Conservation (phyloP, 2,888 invertebrate species). For the Plebejus melissa region DNA sequence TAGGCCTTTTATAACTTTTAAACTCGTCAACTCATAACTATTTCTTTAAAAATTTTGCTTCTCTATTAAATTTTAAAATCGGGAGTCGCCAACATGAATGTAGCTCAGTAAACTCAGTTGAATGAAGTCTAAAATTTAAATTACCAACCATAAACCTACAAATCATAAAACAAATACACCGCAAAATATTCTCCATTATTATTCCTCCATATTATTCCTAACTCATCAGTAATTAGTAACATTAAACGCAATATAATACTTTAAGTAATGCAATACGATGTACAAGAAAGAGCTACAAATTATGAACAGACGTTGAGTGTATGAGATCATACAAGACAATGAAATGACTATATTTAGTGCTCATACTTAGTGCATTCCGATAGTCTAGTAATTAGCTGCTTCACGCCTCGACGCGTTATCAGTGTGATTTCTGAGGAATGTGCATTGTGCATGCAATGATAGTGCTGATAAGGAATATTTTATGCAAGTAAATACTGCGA, state of each 20-base stretch:
- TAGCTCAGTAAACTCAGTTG: no score
- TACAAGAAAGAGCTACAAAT: slow-evolving; percentile 5
- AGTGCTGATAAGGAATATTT: slow-evolving; percentile 19
- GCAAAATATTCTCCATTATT: neutral
- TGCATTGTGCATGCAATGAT: slow-evolving; percentile 3
- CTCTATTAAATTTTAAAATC: no score
- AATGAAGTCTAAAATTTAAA: no score
- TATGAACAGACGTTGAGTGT: neutral
- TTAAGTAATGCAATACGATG: neutral
- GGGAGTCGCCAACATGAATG: no score
- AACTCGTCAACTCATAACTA: no score
- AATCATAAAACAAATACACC: neutral
- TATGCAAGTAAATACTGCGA: slow-evolving; percentile 19
- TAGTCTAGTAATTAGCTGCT: slow-evolving; percentile 18
- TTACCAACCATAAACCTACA: no score
- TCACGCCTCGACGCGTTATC: slow-evolving; percentile 23
- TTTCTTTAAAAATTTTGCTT: no score
- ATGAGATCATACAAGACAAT: slow-evolving; percentile 11
- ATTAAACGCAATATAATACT: neutral
- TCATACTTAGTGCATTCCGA: neutral
- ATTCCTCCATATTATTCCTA: no score
- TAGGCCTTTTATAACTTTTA: no score
- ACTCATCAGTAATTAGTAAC: neutral
- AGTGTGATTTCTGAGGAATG: slow-evolving; percentile 19
- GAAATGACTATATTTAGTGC: slow-evolving; percentile 8